Evolutionary conservation across 2,888 invertebrate genomes (phyloP).

Genomic region (Bellardia bayeri): DNA sequence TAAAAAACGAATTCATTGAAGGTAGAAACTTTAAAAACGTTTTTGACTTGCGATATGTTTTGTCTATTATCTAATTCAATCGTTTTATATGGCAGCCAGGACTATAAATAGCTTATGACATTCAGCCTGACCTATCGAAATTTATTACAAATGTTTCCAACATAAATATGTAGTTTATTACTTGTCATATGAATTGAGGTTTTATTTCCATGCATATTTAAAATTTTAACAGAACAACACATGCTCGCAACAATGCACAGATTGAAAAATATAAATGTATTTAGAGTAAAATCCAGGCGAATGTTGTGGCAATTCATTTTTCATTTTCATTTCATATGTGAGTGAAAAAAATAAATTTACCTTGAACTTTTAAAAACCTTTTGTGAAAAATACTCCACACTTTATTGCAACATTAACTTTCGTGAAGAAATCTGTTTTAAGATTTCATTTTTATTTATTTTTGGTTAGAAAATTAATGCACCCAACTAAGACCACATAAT

Average conservation of each 20-base stretch:
- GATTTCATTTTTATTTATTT: background rate
- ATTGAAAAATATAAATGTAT: no score
- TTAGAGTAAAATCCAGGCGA: no score
- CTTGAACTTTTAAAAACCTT: background rate
- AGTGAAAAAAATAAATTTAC: background rate
- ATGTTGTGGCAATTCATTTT: background rate
- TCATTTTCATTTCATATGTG: background rate
- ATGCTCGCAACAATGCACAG: no score
- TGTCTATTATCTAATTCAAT: no score
- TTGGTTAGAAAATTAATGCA: slow-evolving; percentile 11
- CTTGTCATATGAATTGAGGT: no score
- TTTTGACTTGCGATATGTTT: no score
- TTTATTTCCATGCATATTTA: no score
- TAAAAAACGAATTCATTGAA: no score
- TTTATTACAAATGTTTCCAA: background rate
- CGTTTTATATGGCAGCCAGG: slow-evolving; percentile 19
- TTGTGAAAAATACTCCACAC: background rate
- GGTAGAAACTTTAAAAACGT: no score
- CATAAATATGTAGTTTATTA: no score
- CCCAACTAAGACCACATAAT: slow-evolving; percentile 9
- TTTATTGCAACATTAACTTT: slow-evolving; percentile 22
- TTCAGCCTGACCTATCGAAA: background rate
- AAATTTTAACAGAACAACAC: no score
- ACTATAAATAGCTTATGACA: background rate
- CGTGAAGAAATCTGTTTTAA: background rate